These are phyloP conservation scores for Danio tinwini DNA, from an alignment of 2,797 vertebrate genomes.

Conservation along the genomic window DNA sequence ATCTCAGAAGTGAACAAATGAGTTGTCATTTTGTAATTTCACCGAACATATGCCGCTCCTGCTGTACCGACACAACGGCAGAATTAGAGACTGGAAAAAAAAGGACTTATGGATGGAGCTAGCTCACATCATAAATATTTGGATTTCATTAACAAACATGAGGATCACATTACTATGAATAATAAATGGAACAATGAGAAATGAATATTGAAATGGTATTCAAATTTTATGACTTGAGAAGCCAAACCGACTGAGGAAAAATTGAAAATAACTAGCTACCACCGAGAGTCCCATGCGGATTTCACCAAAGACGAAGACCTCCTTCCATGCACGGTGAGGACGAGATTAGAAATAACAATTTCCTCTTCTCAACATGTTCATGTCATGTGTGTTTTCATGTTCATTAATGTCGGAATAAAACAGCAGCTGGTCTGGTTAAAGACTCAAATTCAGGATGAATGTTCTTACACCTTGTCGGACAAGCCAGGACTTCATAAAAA, in stretches of 20 bases:
- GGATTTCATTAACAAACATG: conserved; percentile 59
- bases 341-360: conserved; percentile 1
- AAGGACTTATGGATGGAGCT: conserved; percentile 42
- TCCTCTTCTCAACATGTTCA: conserved; percentile 23
- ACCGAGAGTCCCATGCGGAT: conserved; percentile 42
- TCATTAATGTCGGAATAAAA: conserved; percentile 5
- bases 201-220: conserved; percentile 57
- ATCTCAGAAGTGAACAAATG: conserved; percentile 57
- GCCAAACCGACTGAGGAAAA: conserved; percentile 42
- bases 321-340: neutral
- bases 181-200: conserved; percentile 56
- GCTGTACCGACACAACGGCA: conserved; percentile 49
- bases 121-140: conserved; percentile 56
- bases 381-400: conserved; percentile 18
- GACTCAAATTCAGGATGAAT: neutral
- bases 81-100: conserved; percentile 16
- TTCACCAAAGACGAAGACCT: conserved; percentile 24
- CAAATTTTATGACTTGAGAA: conserved; percentile 52
- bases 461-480: conserved; percentile 1
- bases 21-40: conserved; percentile 63
- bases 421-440: neutral
- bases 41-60: conserved; percentile 49
- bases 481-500: neutral
- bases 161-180: conserved; percentile 52
- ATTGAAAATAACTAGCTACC: conserved; percentile 43